Conservation (phyloP, 2,888 invertebrate genomes). For the Doris montereyensis region DNA sequence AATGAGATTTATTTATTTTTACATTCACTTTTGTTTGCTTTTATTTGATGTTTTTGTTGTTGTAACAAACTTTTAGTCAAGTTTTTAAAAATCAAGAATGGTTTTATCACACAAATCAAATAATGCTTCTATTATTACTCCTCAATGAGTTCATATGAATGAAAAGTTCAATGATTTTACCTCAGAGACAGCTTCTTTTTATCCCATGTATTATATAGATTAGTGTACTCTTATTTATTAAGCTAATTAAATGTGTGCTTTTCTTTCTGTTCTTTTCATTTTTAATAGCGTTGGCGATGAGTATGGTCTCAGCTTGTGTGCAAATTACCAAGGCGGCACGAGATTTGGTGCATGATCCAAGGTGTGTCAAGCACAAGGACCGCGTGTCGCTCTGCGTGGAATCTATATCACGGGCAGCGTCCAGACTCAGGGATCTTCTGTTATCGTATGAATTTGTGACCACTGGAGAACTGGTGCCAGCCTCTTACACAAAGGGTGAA, state of each 20-base stretch:
- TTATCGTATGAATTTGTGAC: conserved; percentile 47
- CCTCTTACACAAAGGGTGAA: no score
- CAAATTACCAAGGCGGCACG: conserved; percentile 67
- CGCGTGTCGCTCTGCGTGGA: conserved; percentile 55
- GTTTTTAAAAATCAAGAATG: no score
- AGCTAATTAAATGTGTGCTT: no score
- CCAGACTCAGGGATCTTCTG: conserved; percentile 54
- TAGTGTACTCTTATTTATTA: no score
- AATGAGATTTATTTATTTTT: conserved; percentile 11
- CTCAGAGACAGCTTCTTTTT: no score
- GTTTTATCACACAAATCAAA: no score
- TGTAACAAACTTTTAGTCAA: no score
- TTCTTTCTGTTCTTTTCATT: conserved; percentile 14
- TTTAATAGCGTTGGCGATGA: conserved; percentile 68
- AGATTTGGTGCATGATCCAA: conserved; percentile 62
- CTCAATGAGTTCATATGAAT: no score
- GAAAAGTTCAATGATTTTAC: no score
- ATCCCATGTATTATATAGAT: no score
- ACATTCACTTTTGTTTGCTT: neutral
- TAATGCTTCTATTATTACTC: no score
- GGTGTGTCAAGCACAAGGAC: conserved; percentile 52
- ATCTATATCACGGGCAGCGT: conserved; percentile 53
- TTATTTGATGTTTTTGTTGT: neutral
- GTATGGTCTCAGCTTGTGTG: conserved; percentile 69
- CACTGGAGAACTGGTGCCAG: no score